A percentile compares a stretch with the other conserved stretches of the same genome.
These are phyloP conservation scores for Orthonevra nobilis DNA, from an alignment of 2,888 invertebrate genomes.

Conservation along the genomic window DNA sequence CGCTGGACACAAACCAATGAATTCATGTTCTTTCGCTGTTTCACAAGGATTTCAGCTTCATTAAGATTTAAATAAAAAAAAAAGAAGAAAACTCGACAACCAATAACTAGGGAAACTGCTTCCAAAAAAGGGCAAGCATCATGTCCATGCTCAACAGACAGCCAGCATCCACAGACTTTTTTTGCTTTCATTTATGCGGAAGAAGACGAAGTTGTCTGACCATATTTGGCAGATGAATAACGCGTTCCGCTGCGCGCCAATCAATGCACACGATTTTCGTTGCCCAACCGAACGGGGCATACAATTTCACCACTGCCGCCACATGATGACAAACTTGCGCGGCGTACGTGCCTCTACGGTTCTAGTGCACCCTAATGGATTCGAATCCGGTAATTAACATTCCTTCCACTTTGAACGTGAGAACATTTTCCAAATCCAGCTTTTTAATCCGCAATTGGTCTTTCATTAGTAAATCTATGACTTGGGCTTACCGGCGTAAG, in stretches of 20 bases:
- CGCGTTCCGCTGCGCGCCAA: slow-evolving; percentile 23
- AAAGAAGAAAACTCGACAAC: background rate
- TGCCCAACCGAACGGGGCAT: slow-evolving; percentile 2
- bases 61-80: slow-evolving; percentile 5
- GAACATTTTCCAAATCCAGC: slow-evolving; percentile 36
- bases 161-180: slow-evolving; percentile 21
- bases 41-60: slow-evolving; percentile 56
- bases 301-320: slow-evolving; percentile 3
- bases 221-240: slow-evolving; percentile 32
- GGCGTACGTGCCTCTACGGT: slow-evolving; percentile 6
- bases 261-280: slow-evolving; percentile 28
- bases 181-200: slow-evolving; percentile 28
- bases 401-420: slow-evolving; percentile 43
- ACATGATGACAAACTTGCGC: too few relatives aligned
- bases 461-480: slow-evolving; percentile 12
- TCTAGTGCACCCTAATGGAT: too few relatives aligned
- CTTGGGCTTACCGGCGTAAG: background rate
- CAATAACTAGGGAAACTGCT: slow-evolving; percentile 25
- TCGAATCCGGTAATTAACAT: slow-evolving; percentile 20
- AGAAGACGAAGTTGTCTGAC: slow-evolving; percentile 31
- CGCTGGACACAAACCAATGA: slow-evolving; percentile 4
- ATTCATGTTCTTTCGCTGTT: slow-evolving; percentile 58
- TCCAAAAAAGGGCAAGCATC: slow-evolving; percentile 48
- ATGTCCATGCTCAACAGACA: slow-evolving; percentile 22
- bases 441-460: slow-evolving; percentile 21